Evolutionary conservation across 2,888 invertebrate species (phyloP), one percentile per base, ranked within the genome.

Genomic region (Cantharis flavilabris): DNA sequence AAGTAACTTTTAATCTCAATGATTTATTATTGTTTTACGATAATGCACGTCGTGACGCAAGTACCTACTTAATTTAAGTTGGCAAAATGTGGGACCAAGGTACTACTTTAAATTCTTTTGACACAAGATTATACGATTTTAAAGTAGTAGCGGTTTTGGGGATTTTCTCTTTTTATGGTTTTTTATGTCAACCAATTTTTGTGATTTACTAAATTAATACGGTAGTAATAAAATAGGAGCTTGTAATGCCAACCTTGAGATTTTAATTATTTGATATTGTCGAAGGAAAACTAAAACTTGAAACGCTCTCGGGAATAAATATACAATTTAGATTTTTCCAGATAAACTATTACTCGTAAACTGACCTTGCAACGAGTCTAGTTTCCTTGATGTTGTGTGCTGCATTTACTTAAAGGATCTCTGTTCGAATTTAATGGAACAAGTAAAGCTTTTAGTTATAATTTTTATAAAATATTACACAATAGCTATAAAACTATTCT

Each of bases 401-500:
- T 67, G 20, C 26, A 67, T 67, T 26, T 26, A 20, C 26, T 67
- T 67, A 23, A 9, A 67, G 9, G 26, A 67, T 67, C 65, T 67
- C 18, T 49, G 49, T 49, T 49, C 9, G 49, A n/a, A 64, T 26
- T 23, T 23, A 67, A 67, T 23, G 65, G 13, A 67, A 67, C 20
- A 67, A 23, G 23, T 23, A 67, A 26, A n/a, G 26, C 20, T 23
- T 67, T 67, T 67, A 23, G 65, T 67, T 67, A 11, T 20, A 20
- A 67, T 49, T 49, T 49, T 49, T 65, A 23, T 72, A 62, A 71
- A 71, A 75, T 71, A 69, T 69, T 67, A 62, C 14, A 23, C 14
- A 64, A 63, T 14, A 65, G 70, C 64, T 9, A 71, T 70, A 33
- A 75, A 70, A 70, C 14, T 62, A 67, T 69, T 49, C 67, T 62